Evolutionary conservation across 2,797 vertebrate species (phyloP).

Genomic region (Phoxinus dragarum): DNA sequence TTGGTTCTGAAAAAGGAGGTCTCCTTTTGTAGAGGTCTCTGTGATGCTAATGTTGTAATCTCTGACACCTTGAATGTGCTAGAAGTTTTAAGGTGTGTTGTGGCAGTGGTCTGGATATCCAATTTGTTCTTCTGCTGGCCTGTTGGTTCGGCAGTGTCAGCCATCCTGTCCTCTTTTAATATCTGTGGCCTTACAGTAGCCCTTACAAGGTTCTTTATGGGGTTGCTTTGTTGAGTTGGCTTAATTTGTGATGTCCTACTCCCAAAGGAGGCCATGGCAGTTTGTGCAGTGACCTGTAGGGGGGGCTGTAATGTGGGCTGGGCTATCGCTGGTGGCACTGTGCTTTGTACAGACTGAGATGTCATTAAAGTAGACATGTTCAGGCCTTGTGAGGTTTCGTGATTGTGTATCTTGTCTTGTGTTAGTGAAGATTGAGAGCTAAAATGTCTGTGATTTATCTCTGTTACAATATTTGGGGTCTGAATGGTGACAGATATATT

Average conservation of each 20-base stretch:
- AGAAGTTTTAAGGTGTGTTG: constrained; percentile 41
- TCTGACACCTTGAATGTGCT: constrained; percentile 45
- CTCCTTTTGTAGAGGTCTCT: constrained; percentile 69
- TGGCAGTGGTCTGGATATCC: constrained; percentile 53
- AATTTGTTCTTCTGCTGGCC: constrained; percentile 52
- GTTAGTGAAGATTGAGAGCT: constrained; percentile 41
- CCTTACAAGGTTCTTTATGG: constrained; percentile 46
- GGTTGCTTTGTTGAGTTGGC: constrained; percentile 50
- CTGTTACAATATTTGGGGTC: constrained; percentile 58
- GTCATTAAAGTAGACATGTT: constrained; percentile 57
- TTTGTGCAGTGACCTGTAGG: constrained; percentile 60
- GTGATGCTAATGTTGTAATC: constrained; percentile 56
- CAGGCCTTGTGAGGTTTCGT: constrained; percentile 43
- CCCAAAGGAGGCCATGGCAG: constrained; percentile 64
- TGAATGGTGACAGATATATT: constrained; percentile 69
- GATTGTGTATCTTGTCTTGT: constrained; percentile 56
- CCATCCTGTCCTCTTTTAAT: constrained; percentile 50
- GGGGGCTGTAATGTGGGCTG: constrained; percentile 67
- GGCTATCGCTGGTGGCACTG: constrained; percentile 37
- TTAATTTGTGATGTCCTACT: constrained; percentile 58
- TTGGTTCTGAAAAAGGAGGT: constrained; percentile 68
- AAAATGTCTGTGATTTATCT: constrained; percentile 67
- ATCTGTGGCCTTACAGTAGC: constrained; percentile 48
- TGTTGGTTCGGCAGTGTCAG: constrained; percentile 54
- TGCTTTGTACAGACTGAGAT: constrained; percentile 55